These are phyloP conservation scores for Lonchura striata DNA, from an alignment of 2,113 vertebrate species.

Conservation along the genomic window DNA sequence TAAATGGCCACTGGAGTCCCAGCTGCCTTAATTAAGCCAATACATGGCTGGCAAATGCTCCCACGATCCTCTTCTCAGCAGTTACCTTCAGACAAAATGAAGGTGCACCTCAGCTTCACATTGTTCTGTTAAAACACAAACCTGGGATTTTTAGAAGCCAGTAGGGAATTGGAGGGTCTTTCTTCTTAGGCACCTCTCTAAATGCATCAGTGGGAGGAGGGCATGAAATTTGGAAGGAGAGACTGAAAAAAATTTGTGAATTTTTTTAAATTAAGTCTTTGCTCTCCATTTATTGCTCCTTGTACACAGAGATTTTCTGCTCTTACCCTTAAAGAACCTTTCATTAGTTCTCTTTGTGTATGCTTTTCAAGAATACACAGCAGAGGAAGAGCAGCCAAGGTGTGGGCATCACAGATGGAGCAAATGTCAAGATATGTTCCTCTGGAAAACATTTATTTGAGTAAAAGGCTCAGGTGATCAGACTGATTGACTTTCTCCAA, in stretches of 20 bases:
- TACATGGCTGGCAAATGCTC: neutral
- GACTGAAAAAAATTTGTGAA: neutral
- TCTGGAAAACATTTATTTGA: neutral
- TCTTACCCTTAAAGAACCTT: neutral
- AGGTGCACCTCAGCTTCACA: neutral
- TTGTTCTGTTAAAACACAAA: neutral
- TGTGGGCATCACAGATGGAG: neutral
- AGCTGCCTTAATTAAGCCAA: neutral
- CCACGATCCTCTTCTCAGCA: neutral
- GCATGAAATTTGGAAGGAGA: neutral
- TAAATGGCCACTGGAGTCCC: neutral
- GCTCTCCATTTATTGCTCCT: neutral
- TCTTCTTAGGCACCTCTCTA: neutral
- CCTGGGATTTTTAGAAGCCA: neutral
- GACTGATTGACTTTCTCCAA: neutral
- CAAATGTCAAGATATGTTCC: neutral
- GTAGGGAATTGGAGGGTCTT: neutral
- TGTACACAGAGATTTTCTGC: neutral
- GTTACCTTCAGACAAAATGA: neutral
- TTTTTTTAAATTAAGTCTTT: neutral
- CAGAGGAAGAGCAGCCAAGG: neutral
- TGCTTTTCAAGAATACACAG: neutral
- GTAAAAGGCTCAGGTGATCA: neutral
- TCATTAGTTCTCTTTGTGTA: neutral
- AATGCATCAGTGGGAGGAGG: neutral